A percentile compares a stretch with the other conserved stretches of the same genome.
Conservation (phyloP, 2,113 vertebrate species). For the Coptodon rendalli region DNA sequence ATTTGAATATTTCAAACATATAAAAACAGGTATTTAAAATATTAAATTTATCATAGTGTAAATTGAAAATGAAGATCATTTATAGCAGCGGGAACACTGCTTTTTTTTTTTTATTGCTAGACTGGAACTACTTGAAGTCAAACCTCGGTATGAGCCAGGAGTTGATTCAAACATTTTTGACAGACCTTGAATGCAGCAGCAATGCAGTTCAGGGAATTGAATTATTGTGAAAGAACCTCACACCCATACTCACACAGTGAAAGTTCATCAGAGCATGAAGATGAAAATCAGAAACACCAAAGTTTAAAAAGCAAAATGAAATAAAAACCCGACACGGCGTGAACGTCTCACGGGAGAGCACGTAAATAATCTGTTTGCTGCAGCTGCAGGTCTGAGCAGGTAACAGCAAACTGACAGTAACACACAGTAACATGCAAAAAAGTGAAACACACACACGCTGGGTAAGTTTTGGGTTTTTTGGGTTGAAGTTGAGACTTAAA, state of each 20-base stretch:
- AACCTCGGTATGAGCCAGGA: neutral
- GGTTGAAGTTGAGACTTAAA: neutral
- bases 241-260: neutral
- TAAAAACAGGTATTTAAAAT: neutral
- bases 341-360: neutral
- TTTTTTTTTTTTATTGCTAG: neutral
- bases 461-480: neutral
- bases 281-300: neutral
- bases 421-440: neutral
- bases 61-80: neutral
- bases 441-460: neutral
- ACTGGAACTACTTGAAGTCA: too few species aligned
- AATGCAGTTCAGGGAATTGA: neutral
- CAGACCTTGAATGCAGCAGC: neutral
- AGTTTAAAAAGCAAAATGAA: neutral
- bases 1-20: neutral
- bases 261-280: neutral
- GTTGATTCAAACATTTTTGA: neutral
- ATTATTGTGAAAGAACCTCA: neutral
- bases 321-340: neutral
- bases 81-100: neutral
- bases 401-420: neutral
- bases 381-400: neutral
- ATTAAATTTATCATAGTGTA: neutral
- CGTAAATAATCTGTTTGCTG: neutral